A percentile compares a stretch with the other conserved stretches of the same genome.
phyloP scores from a whole-genome alignment of 1,140 invertebrate genomes.

The Amphibalanus amphitrite region DNA sequence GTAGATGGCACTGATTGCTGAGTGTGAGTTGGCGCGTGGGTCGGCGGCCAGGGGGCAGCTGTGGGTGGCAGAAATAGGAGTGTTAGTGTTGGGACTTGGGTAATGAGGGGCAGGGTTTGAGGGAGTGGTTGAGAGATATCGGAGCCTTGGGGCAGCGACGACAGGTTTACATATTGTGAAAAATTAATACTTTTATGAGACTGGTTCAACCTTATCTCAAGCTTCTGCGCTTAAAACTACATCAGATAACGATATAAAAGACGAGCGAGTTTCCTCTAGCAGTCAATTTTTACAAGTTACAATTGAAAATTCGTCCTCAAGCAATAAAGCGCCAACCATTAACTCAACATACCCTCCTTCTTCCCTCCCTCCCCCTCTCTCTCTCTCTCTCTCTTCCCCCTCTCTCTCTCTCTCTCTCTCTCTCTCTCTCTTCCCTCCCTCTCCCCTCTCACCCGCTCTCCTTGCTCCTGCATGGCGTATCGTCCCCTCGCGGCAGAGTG shows the following conservation, averaged over 20 bases:
- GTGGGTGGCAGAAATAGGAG: background rate
- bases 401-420: no score
- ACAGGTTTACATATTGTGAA: background rate
- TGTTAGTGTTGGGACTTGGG: no score
- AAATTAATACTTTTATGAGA: background rate
- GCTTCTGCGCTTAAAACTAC: no score
- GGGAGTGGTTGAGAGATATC: background rate
- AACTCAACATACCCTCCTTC: no score
- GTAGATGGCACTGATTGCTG: slow-evolving; percentile 31
- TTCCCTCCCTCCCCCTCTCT: no score
- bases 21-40: slow-evolving; percentile 52
- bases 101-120: no score
- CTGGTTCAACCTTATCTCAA: no score
- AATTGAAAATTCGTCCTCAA: no score
- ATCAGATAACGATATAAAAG: background rate
- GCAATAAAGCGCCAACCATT: no score
- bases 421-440: no score
- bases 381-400: no score
- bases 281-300: background rate
- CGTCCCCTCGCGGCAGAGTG: background rate
- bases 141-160: background rate
- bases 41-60: slow-evolving; percentile 37
- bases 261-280: background rate
- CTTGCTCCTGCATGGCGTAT: background rate
- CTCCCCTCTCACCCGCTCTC: background rate